phyloP scores from a whole-genome alignment of 2,888 invertebrate genomes.

The Noctua fimbriata region DNA sequence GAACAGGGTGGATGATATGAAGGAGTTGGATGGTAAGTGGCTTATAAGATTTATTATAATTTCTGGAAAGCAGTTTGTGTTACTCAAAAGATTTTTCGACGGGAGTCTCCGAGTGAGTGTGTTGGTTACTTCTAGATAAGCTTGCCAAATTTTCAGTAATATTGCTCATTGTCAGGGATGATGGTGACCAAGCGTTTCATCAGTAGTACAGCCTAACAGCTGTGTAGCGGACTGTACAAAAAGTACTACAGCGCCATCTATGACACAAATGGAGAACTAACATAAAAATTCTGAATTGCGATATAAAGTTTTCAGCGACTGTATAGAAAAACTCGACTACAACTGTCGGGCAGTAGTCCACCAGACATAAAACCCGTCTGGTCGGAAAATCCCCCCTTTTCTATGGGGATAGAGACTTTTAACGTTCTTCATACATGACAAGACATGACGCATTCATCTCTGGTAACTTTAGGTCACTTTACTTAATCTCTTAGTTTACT shows the following conservation, averaged over 20 bases:
- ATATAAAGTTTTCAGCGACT: neutral
- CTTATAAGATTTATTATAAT: neutral
- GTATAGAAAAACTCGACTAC: neutral
- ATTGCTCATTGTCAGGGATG: neutral
- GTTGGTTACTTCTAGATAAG: too few species aligned
- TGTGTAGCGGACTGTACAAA: neutral
- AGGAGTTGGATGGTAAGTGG: slow-evolving; percentile 88
- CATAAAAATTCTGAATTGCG: neutral
- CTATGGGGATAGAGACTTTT: too few species aligned
- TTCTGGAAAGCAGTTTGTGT: neutral
- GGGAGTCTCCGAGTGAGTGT: neutral
- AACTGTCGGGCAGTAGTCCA: too few species aligned
- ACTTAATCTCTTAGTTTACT: too few species aligned
- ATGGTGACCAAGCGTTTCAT: neutral
- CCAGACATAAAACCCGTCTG: too few species aligned
- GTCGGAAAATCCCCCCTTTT: too few species aligned
- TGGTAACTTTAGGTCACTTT: too few species aligned
- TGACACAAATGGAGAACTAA: neutral
- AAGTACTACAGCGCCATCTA: neutral
- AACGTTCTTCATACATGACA: too few species aligned
- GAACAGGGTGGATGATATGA: slow-evolving; percentile 85
- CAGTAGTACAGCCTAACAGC: neutral
- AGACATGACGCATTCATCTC: too few species aligned
- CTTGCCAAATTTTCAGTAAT: neutral
- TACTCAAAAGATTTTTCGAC: neutral